A percentile compares a stretch with the other conserved stretches of the same genome.
Conservation (phyloP, 1,140 invertebrate genomes). For the Rhopalosiphum padi region DNA sequence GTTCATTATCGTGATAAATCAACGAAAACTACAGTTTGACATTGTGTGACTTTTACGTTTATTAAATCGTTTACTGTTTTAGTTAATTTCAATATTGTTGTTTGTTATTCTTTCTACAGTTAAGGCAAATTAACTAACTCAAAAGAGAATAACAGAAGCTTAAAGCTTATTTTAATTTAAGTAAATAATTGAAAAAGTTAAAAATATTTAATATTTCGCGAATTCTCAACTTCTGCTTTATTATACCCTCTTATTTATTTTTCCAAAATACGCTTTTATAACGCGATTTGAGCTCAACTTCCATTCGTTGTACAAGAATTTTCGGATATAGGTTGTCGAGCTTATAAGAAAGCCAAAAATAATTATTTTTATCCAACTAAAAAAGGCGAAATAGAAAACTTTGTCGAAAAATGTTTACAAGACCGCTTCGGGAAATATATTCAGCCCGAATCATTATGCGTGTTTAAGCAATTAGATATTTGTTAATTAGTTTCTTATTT, state of each 20-base stretch:
- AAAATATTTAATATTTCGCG: not conserved
- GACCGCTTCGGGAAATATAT: not conserved
- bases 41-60: not conserved
- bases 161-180: constrained; percentile 1
- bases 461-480: not conserved
- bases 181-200: not conserved
- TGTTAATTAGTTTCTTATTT: not conserved
- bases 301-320: not conserved
- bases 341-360: not conserved
- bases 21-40: not conserved
- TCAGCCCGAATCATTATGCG: not conserved
- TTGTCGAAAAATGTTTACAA: not conserved
- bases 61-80: not conserved
- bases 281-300: not conserved
- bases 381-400: not conserved
- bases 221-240: not conserved
- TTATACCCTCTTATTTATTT: not conserved
- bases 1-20: not conserved
- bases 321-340: not conserved
- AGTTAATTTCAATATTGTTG: not conserved
- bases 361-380: not conserved
- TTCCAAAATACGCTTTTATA: not conserved
- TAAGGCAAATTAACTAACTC: not conserved
- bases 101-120: not conserved
- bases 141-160: not conserved